Evolutionary conservation across 2,797 vertebrate species (phyloP).

Genomic region (Triplophysa yarkandensis): DNA sequence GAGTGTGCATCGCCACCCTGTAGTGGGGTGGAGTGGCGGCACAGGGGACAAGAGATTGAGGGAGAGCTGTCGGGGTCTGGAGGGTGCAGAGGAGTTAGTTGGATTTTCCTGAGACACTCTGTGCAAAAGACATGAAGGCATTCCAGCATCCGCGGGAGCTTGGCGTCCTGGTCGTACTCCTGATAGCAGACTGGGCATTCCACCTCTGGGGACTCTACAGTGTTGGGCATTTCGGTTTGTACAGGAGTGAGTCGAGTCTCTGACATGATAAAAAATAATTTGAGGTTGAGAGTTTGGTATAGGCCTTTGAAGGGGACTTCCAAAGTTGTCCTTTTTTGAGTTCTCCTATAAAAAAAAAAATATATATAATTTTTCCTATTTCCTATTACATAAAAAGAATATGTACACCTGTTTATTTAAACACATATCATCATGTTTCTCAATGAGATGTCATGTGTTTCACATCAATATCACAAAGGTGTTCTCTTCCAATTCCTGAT

Average conservation of each 20-base stretch:
- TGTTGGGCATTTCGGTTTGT: slow-evolving; percentile 30
- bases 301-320: not conserved
- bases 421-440: slow-evolving; percentile 14
- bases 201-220: slow-evolving; percentile 69
- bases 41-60: slow-evolving; percentile 77
- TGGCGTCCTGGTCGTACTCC: slow-evolving; percentile 76
- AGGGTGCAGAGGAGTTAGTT: slow-evolving; percentile 64
- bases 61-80: slow-evolving; percentile 50
- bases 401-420: not conserved
- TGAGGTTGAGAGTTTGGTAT: not conserved
- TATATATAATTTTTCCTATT: not conserved
- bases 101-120: slow-evolving; percentile 78
- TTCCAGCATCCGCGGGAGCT: slow-evolving; percentile 78
- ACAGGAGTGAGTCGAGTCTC: slow-evolving; percentile 43
- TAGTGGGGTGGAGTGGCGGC: slow-evolving; percentile 75
- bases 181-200: slow-evolving; percentile 83
- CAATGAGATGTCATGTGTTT: slow-evolving; percentile 6
- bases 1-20: slow-evolving; percentile 64
- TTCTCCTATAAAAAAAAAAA: not conserved
- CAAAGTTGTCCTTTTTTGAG: not conserved
- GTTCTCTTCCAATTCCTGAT: not conserved
- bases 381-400: not conserved
- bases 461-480: slow-evolving; percentile 7
- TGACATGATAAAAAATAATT: slow-evolving; percentile 56
- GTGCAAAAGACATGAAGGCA: slow-evolving; percentile 80